Percentiles rank a stretch among this genome's conserved stretches.
These are phyloP conservation scores for Elachura formosa DNA, from an alignment of 2,113 vertebrate genomes.

Conservation along the genomic window DNA sequence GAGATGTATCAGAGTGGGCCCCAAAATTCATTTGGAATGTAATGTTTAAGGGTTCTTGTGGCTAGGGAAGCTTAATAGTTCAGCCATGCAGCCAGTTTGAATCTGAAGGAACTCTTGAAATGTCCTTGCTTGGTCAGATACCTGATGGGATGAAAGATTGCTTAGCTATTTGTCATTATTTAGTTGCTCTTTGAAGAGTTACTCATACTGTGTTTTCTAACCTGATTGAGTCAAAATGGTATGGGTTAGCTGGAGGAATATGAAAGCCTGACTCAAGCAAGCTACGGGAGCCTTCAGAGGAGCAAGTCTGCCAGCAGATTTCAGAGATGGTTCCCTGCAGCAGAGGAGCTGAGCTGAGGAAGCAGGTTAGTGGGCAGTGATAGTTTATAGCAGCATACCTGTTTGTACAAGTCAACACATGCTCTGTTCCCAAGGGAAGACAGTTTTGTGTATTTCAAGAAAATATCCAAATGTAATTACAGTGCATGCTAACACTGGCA, in stretches of 20 bases:
- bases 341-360: background rate
- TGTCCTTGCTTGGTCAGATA: background rate
- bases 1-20: background rate
- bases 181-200: background rate
- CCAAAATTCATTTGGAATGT: background rate
- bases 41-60: background rate
- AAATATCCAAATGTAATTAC: background rate
- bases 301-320: background rate
- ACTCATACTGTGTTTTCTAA: background rate
- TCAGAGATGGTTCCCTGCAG: background rate
- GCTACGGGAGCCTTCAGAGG: background rate
- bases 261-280: background rate
- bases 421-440: background rate
- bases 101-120: background rate
- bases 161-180: background rate
- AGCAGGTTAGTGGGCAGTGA: background rate
- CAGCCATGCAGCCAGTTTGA: background rate
- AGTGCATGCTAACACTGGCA: background rate
- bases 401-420: rapidly evolving
- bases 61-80: background rate
- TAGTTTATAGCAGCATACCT: background rate
- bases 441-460: background rate
- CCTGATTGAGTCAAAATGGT: background rate
- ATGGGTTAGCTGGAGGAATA: background rate
- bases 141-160: background rate